These are phyloP conservation scores for Pristionchus arcanus DNA, from an alignment of 2,888 invertebrate genomes.

Conservation along the genomic window DNA sequence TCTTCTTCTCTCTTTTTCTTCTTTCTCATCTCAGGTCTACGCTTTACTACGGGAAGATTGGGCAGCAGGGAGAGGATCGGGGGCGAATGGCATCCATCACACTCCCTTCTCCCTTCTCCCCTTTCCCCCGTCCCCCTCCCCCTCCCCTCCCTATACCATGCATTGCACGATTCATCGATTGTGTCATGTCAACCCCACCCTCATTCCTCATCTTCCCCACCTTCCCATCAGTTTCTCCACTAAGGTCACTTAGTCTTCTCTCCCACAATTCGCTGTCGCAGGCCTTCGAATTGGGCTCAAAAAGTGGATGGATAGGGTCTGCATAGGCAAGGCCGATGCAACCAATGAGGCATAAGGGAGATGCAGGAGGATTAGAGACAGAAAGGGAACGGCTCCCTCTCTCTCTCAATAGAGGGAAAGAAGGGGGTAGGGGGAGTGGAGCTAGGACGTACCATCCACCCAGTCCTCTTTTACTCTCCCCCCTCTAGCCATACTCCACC, in stretches of 20 bases:
- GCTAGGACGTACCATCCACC: slow-evolving; percentile 55
- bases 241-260: slow-evolving; percentile 22
- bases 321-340: slow-evolving; percentile 42
- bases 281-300: not conserved
- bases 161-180: not conserved
- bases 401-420: not conserved
- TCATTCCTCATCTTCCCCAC: not conserved
- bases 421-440: slow-evolving; percentile 28
- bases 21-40: slow-evolving; percentile 25
- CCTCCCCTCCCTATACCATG: not conserved
- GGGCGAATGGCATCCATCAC: not conserved
- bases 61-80: not conserved
- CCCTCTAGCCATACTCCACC: slow-evolving; percentile 24
- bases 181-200: not conserved
- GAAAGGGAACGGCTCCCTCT: slow-evolving; percentile 38
- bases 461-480: slow-evolving; percentile 54
- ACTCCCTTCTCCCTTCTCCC: not conserved
- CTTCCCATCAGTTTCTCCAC: not conserved
- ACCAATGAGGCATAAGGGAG: not conserved
- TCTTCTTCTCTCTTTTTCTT: slow-evolving; percentile 12
- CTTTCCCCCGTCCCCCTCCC: not conserved
- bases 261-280: not conserved
- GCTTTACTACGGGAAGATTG: slow-evolving; percentile 10
- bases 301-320: slow-evolving; percentile 42
- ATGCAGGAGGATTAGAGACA: not conserved